Evolutionary conservation across 2,888 invertebrate species (phyloP).

Genomic region (Agrochola litura): DNA sequence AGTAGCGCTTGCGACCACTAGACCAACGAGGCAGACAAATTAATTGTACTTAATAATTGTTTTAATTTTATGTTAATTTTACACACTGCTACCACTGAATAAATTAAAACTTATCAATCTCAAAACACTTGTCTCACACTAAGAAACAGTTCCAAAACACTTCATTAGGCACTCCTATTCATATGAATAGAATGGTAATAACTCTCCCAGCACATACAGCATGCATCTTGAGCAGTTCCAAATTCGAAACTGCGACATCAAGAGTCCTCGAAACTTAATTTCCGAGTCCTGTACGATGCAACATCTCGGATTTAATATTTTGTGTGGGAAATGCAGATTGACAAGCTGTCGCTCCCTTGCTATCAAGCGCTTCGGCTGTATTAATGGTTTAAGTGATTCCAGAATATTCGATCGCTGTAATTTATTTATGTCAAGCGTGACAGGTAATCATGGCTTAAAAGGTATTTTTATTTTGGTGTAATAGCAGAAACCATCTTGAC

Average conservation of each 20-base stretch:
- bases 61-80: too few species aligned
- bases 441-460: slow-evolving; percentile 36
- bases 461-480: slow-evolving; percentile 25
- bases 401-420: slow-evolving; percentile 32
- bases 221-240: neutral
- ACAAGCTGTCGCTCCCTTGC: slow-evolving; percentile 39
- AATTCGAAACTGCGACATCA: slow-evolving; percentile 5
- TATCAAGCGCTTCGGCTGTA: slow-evolving; percentile 27
- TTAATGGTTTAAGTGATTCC: slow-evolving; percentile 30
- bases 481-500: neutral
- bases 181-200: neutral
- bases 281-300: slow-evolving; percentile 4
- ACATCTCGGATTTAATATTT: slow-evolving; percentile 34
- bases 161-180: neutral
- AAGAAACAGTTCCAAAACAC: neutral
- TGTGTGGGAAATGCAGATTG: slow-evolving; percentile 40
- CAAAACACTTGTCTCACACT: too few species aligned
- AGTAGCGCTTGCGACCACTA: too few species aligned
- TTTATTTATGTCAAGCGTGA: slow-evolving; percentile 37
- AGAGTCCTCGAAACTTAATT: slow-evolving; percentile 34
- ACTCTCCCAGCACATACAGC: neutral
- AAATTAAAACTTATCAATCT: neutral
- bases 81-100: neutral
- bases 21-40: too few species aligned
- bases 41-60: too few species aligned